phyloP scores from a whole-genome alignment of 1,140 invertebrate species.

The Mizuhopecten yessoensis region DNA sequence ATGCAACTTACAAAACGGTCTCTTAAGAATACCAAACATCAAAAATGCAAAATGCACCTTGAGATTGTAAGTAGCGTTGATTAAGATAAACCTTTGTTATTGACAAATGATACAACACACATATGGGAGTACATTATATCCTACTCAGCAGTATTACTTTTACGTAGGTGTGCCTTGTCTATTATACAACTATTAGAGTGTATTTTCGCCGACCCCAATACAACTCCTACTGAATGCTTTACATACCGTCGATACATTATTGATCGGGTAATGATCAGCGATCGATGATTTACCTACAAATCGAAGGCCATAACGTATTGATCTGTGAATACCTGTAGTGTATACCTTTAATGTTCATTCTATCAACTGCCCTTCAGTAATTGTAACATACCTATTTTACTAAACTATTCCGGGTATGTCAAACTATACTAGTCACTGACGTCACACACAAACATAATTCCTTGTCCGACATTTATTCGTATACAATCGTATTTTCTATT shows the following conservation, averaged over 20 bases:
- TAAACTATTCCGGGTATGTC: too few relatives aligned
- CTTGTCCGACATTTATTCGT: neutral
- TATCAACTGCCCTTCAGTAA: too few relatives aligned
- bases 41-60: too few relatives aligned
- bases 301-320: slow-evolving; percentile 11
- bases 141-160: neutral
- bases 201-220: neutral
- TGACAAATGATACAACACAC: neutral
- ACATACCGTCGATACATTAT: neutral
- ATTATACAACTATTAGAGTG: neutral
- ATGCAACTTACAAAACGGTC: too few relatives aligned
- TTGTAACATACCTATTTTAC: too few relatives aligned
- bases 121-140: neutral
- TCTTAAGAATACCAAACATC: too few relatives aligned
- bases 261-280: neutral
- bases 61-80: too few relatives aligned
- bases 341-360: too few relatives aligned
- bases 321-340: neutral
- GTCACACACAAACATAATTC: neutral
- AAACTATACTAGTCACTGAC: neutral
- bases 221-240: neutral
- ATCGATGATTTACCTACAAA: slow-evolving; percentile 16
- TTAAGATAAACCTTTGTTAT: neutral
- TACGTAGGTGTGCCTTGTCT: neutral
- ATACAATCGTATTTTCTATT: neutral